Conservation (phyloP, 2,888 invertebrate genomes). For the Amphipoea lucens region DNA sequence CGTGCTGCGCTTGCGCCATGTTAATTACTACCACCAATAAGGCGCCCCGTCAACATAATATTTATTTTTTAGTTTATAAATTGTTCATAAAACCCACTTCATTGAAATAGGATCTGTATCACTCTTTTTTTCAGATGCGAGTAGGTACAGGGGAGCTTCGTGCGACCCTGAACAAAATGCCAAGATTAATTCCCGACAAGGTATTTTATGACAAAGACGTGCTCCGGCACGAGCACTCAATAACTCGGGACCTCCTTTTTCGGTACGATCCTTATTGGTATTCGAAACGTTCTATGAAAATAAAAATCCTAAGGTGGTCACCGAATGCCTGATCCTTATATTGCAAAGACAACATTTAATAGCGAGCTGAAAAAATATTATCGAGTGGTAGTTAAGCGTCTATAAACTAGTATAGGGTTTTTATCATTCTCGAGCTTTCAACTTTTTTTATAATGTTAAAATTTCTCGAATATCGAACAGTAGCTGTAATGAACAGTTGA, state of each 20-base stretch:
- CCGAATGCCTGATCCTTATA: constrained; percentile 86
- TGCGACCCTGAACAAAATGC: constrained; percentile 83
- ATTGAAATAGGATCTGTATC: constrained; percentile 80
- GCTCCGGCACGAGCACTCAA: constrained; percentile 79
- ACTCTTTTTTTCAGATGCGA: constrained; percentile 73
- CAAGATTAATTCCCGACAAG: constrained; percentile 83
- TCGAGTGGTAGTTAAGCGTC: constrained; percentile 74
- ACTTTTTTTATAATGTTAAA: constrained; percentile 71
- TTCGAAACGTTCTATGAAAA: constrained; percentile 82
- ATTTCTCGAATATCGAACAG: constrained; percentile 69
- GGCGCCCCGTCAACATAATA: constrained; percentile 85
- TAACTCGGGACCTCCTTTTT: constrained; percentile 82
- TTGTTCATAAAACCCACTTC: constrained; percentile 79
- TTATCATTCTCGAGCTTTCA: constrained; percentile 70
- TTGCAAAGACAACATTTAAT: constrained; percentile 85
- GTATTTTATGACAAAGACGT: constrained; percentile 81
- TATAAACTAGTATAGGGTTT: constrained; percentile 80
- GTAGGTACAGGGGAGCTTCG: constrained; percentile 61
- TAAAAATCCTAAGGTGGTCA: constrained; percentile 84
- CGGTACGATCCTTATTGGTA: constrained; percentile 81
- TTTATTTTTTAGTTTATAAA: constrained; percentile 84
- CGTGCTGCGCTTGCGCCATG: constrained; percentile 79
- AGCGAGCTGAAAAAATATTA: constrained; percentile 79
- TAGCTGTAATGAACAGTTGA: constrained; percentile 60
- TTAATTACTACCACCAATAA: constrained; percentile 89